These are phyloP conservation scores for Nomada lathburiana DNA, from an alignment of 2,888 invertebrate genomes.

Conservation along the genomic window DNA sequence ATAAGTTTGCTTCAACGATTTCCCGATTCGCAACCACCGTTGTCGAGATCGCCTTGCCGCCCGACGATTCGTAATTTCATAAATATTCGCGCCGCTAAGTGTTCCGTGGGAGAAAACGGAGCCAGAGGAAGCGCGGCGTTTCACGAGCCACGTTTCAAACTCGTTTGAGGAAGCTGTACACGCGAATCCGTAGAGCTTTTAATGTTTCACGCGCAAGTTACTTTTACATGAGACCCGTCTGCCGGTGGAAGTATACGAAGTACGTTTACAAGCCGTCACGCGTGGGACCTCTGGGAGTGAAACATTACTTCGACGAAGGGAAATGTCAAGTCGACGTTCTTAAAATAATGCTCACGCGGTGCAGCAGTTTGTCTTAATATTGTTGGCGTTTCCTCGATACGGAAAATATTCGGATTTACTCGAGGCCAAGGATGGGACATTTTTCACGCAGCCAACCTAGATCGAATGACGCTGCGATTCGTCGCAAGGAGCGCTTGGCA, in stretches of 20 bases:
- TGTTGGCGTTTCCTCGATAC: slow-evolving; percentile 54
- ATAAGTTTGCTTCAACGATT: slow-evolving; percentile 11
- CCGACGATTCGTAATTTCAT: neutral
- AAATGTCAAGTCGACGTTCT: slow-evolving; percentile 29
- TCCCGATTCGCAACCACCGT: neutral
- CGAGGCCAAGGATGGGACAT: neutral
- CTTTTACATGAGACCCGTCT: neutral
- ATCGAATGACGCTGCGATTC: slow-evolving; percentile 41
- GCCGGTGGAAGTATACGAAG: neutral
- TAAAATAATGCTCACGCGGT: slow-evolving; percentile 38
- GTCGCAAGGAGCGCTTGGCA: slow-evolving; percentile 19
- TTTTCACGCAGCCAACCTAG: slow-evolving; percentile 50
- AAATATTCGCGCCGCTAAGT: neutral
- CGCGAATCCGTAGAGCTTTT: slow-evolving; percentile 26
- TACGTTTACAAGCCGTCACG: slow-evolving; percentile 2
- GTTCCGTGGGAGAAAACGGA: neutral
- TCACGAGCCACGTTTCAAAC: neutral
- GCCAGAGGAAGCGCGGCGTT: neutral
- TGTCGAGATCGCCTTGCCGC: neutral
- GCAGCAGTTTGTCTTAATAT: slow-evolving; percentile 41
- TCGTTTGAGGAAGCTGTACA: neutral
- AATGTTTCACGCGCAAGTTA: slow-evolving; percentile 29
- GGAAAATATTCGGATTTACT: slow-evolving; percentile 39
- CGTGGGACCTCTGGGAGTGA: neutral
- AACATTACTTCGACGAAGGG: slow-evolving; percentile 14